phyloP scores from a whole-genome alignment of 2,888 invertebrate species.

The Melieria omissa region DNA sequence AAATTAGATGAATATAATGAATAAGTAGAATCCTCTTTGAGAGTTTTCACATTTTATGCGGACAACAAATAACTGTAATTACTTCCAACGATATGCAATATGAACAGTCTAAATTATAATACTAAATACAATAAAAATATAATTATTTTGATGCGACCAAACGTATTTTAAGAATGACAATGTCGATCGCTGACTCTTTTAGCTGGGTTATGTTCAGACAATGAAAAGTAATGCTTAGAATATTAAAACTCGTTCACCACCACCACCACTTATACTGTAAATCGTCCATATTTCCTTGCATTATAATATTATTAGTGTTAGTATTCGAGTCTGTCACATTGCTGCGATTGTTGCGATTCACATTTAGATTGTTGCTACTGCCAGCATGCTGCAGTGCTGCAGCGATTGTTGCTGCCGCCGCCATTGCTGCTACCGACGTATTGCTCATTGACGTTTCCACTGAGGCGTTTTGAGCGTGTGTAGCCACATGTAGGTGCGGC shows the following conservation, averaged over 20 bases:
- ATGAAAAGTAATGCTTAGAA: background rate
- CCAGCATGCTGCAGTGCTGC: constrained; percentile 60
- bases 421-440: constrained; percentile 69
- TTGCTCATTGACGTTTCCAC: constrained; percentile 53
- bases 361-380: constrained; percentile 60
- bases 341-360: constrained; percentile 43
- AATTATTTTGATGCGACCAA: no score
- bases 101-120: no score
- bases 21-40: background rate
- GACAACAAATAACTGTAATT: no score
- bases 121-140: no score
- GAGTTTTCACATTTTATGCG: background rate
- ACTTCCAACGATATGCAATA: no score
- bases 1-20: constrained; percentile 11
- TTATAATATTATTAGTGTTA: constrained; percentile 62
- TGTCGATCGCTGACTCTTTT: no score
- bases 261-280: constrained; percentile 65
- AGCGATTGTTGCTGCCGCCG: constrained; percentile 70
- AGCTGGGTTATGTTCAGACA: no score
- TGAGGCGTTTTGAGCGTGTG: constrained; percentile 46
- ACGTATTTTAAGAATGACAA: no score
- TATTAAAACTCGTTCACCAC: constrained; percentile 55
- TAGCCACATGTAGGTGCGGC: constrained; percentile 68
- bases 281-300: constrained; percentile 64
- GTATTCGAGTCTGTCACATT: constrained; percentile 48